Evolutionary conservation across 53 echinoderm and acorn worm species (phyloP), one percentile per base, ranked within the genome.

Genomic region (Holothuria leucospilota): DNA sequence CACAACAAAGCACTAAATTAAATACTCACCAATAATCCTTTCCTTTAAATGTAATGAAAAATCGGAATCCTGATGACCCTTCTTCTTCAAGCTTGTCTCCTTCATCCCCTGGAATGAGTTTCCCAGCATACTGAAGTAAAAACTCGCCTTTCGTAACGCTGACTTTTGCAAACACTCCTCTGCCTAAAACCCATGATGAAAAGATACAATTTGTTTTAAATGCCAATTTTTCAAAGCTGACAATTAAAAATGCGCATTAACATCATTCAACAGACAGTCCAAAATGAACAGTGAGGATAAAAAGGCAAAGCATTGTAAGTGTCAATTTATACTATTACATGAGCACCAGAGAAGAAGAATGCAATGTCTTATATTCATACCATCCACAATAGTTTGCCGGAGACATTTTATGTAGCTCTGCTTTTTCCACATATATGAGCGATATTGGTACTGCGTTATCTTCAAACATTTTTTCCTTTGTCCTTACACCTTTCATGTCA

Each of bases 111-210:
- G 71, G 29, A 29, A 71, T 29, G 6, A 71, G 71, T 71, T 15
- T 34, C 20, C 71, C 71, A 38, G 71, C 71, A 38, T 71, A 71
- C 39, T 71, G 71, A 20, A 71, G 71, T 71, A 71, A 30, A 71
- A 71, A 71, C 20, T 71, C 71, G 21, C 41, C 71, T 71, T 71
- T 71, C 34, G 8, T 38, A 71, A 71, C 38, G 4, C 38, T 71
- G 71, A 71, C 71, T 18, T 71, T 71, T 0, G 71, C 71, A 71
- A 71, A 71, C 71, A 71, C 71, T 71, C 71, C 71, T 71, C 71
- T 39, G n/a, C 71, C 71, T 71, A 71, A 21, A 30, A 71, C 14
- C 4, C 13, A 71, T 34, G 41, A 71, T 29, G 39, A 14, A 52
- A 52, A 52, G 12, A 52, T 13, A 52, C 52, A 52, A 13, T 11